phyloP scores from a whole-genome alignment of 1,140 invertebrate species.

The Procambarus clarkii region DNA sequence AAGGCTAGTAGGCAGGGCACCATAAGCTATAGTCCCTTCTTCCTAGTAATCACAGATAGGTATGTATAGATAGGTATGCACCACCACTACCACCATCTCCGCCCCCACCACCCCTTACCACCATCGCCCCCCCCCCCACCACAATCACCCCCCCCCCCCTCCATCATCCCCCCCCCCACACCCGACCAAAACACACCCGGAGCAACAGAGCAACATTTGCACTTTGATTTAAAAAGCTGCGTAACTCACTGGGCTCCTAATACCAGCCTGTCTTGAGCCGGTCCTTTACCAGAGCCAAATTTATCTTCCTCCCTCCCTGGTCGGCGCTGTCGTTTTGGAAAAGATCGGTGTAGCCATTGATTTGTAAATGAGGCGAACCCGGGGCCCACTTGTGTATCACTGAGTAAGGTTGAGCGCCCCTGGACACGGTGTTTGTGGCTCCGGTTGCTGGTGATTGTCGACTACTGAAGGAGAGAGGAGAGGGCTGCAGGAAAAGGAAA shows the following conservation, averaged over 20 bases:
- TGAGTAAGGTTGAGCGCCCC: no score
- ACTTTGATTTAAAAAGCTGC: slow-evolving; percentile 59
- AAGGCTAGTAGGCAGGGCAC: no score
- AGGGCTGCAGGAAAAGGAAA: background rate
- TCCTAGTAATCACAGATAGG: no score
- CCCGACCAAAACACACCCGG: background rate
- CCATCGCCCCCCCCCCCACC: background rate
- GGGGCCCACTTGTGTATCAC: no score
- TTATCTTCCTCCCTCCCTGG: slow-evolving; percentile 39
- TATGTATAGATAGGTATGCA: no score
- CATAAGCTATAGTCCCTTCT: no score
- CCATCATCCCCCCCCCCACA: background rate
- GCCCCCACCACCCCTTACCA: background rate
- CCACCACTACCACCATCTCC: background rate
- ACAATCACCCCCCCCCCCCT: background rate
- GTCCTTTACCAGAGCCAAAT: slow-evolving; percentile 10
- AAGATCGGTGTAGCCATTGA: slow-evolving; percentile 3
- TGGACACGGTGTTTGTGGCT: no score
- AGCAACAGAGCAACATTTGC: slow-evolving; percentile 50
- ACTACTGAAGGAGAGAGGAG: background rate
- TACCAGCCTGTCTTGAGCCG: slow-evolving; percentile 43
- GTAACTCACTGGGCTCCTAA: slow-evolving; percentile 40
- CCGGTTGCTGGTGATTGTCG: no score
- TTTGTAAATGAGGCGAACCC: slow-evolving; percentile 32
- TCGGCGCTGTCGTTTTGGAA: slow-evolving; percentile 33